A percentile compares a stretch with the other conserved stretches of the same genome.
phyloP scores from a whole-genome alignment of 2,888 invertebrate genomes.

The Ectemnius continuus region DNA sequence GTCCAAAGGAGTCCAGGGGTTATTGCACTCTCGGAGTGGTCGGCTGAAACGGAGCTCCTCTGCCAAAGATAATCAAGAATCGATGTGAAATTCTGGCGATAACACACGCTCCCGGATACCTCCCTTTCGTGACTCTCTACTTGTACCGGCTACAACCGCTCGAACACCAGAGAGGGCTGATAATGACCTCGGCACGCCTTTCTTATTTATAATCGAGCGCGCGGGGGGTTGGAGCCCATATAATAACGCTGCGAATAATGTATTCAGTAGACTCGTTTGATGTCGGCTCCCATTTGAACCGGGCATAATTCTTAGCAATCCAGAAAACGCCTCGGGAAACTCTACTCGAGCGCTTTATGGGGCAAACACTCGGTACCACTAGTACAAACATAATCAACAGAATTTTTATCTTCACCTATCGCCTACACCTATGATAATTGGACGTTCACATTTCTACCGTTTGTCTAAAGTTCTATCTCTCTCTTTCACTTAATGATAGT shows the following conservation, averaged over 20 bases:
- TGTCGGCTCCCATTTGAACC: too few relatives aligned
- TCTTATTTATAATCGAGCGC: constrained; percentile 26
- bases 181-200: constrained; percentile 29
- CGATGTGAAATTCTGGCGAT: constrained; percentile 43
- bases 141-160: constrained; percentile 24
- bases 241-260: too few relatives aligned
- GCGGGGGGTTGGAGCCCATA: too few relatives aligned
- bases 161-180: constrained; percentile 31
- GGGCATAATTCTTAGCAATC: too few relatives aligned
- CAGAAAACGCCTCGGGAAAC: too few relatives aligned
- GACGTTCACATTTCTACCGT: background rate
- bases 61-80: constrained; percentile 45
- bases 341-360: too few relatives aligned
- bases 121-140: constrained; percentile 30
- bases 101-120: constrained; percentile 37
- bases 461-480: too few relatives aligned
- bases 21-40: background rate
- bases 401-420: constrained; percentile 1
- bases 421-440: background rate
- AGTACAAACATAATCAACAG: background rate
- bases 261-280: too few relatives aligned
- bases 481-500: too few relatives aligned
- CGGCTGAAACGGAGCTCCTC: constrained; percentile 2
- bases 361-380: too few relatives aligned
- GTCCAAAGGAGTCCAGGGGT: background rate